These are phyloP conservation scores for Percopsis transmontana DNA, from an alignment of 2,113 vertebrate species.

Conservation along the genomic window DNA sequence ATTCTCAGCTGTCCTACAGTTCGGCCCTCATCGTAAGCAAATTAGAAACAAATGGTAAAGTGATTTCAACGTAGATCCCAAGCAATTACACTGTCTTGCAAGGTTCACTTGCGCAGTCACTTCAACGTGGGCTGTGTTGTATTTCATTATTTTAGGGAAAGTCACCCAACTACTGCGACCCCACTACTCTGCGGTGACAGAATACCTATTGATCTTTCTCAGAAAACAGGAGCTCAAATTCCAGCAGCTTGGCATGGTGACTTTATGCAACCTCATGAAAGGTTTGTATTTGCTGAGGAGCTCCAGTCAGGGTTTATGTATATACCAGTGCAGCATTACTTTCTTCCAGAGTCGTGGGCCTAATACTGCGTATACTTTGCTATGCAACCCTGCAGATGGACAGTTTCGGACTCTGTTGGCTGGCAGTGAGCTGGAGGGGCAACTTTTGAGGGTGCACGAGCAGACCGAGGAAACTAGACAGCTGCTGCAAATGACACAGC, in stretches of 20 bases:
- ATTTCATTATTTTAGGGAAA: slow-evolving; percentile 9
- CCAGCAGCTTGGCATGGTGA: slow-evolving; percentile 54
- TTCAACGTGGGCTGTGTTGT: not conserved
- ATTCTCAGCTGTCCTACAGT: slow-evolving; percentile 41
- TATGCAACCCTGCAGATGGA: slow-evolving; percentile 42
- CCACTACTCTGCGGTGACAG: slow-evolving; percentile 33
- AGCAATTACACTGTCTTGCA: not conserved
- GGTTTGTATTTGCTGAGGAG: slow-evolving; percentile 32
- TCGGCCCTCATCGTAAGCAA: slow-evolving; percentile 52
- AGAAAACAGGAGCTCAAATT: slow-evolving; percentile 48
- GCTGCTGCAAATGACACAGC: slow-evolving; percentile 48
- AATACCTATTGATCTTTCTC: slow-evolving; percentile 53
- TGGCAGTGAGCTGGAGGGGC: slow-evolving; percentile 39
- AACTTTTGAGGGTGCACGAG: slow-evolving; percentile 38
- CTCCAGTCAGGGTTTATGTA: not conserved
- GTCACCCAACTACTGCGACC: slow-evolving; percentile 37
- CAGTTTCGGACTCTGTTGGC: slow-evolving; percentile 40
- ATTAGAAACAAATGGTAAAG: slow-evolving; percentile 59
- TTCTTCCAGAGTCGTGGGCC: too few species aligned
- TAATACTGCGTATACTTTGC: slow-evolving; percentile 1
- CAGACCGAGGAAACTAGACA: slow-evolving; percentile 55
- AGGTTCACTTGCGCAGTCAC: not conserved
- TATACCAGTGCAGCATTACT: not conserved
- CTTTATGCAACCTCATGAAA: slow-evolving; percentile 48
- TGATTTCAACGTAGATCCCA: not conserved